Evolutionary conservation across 2,797 vertebrate species (phyloP).

Genomic region (Amniataba percoides): DNA sequence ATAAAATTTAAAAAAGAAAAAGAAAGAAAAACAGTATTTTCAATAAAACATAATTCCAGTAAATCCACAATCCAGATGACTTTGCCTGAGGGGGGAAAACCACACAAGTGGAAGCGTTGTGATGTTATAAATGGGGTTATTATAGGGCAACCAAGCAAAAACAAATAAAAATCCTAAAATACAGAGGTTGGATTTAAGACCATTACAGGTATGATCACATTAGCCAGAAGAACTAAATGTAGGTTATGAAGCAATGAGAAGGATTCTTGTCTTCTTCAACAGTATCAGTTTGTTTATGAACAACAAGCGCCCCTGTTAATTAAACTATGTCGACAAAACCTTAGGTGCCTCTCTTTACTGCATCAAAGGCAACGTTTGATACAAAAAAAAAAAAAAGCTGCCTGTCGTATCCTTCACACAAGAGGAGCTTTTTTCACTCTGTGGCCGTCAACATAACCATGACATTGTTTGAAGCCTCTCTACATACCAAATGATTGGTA

Average conservation of each 20-base stretch:
- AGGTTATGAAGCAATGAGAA: background rate
- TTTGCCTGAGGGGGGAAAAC: background rate
- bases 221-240: background rate
- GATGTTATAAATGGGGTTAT: background rate
- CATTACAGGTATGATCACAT: background rate
- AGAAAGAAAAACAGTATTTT: background rate
- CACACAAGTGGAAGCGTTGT: background rate
- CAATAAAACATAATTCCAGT: conserved; percentile 1
- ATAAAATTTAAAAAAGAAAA: background rate
- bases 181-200: background rate
- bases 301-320: background rate
- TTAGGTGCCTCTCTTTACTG: background rate
- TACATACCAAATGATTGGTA: conserved; percentile 5
- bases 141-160: background rate
- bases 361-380: background rate
- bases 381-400: no score
- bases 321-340: background rate
- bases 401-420: no score
- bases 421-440: no score
- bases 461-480: conserved; percentile 7
- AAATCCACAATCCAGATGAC: background rate
- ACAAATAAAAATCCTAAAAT: conserved; percentile 1
- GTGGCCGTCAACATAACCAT: background rate
- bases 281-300: background rate
- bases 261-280: background rate